Evolutionary conservation across 2,113 vertebrate species (phyloP).

Genomic region (Cynopterus brachyotis): DNA sequence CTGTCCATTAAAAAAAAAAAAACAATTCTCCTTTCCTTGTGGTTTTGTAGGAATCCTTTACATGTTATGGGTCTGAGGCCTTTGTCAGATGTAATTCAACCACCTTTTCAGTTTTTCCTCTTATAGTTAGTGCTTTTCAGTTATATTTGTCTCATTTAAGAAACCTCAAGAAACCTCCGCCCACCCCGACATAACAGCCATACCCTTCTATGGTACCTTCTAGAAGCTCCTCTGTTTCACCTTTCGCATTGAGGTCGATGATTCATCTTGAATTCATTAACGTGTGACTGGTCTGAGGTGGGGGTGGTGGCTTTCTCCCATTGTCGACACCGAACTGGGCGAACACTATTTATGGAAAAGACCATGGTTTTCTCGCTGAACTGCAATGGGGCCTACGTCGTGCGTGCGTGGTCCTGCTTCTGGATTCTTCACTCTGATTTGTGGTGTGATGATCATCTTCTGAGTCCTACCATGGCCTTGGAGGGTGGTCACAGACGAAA

Average conservation of each 20-base stretch:
- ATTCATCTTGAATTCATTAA: not conserved
- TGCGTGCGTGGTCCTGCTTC: not conserved
- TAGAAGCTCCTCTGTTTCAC: not conserved
- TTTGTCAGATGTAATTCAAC: not conserved
- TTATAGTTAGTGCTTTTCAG: not conserved
- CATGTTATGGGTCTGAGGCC: not conserved
- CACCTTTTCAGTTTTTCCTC: not conserved
- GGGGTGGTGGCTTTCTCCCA: accelerated
- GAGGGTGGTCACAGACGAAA: accelerated
- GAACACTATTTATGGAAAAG: not conserved
- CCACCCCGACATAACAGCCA: not conserved
- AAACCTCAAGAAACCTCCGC: not conserved
- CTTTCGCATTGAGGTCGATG: not conserved
- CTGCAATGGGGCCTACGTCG: accelerated
- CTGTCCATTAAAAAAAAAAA: not conserved
- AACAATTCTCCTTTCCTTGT: not conserved
- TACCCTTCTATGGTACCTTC: not conserved
- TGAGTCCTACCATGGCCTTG: not conserved
- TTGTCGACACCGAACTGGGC: not conserved
- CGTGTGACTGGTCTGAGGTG: not conserved
- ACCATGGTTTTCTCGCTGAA: not conserved
- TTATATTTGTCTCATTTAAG: not conserved
- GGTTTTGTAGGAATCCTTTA: not conserved
- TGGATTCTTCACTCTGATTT: not conserved
- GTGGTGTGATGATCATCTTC: no score